Percentiles rank a stretch among this genome's conserved stretches.
phyloP scores from a whole-genome alignment of 1,140 invertebrate species.

The Battus philenor region DNA sequence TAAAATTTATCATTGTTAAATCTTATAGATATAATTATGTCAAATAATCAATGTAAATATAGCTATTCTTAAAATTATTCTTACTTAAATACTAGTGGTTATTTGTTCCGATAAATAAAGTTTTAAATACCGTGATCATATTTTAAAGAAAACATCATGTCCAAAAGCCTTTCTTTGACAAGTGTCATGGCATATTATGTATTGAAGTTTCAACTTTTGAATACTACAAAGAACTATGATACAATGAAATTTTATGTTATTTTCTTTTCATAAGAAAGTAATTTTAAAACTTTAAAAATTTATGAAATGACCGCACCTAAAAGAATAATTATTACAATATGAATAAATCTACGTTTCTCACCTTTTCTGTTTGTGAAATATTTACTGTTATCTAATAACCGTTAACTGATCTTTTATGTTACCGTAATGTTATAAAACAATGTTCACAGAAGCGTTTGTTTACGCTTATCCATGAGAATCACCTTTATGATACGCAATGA shows the following conservation, averaged over 20 bases:
- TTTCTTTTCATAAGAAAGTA: too few species aligned
- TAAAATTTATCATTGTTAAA: too few species aligned
- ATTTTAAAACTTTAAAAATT: too few species aligned
- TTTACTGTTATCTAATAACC: slow-evolving; percentile 19
- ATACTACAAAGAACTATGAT: not conserved
- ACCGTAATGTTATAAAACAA: slow-evolving; percentile 19
- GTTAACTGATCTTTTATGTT: slow-evolving; percentile 19
- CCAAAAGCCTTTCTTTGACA: too few species aligned
- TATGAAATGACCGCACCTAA: not conserved
- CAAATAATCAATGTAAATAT: too few species aligned
- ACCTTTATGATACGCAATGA: slow-evolving; percentile 15
- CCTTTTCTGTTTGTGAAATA: slow-evolving; percentile 9
- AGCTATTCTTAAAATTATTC: too few species aligned
- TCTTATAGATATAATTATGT: too few species aligned
- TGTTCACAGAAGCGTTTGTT: slow-evolving; percentile 16
- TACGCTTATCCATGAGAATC: slow-evolving; percentile 17
- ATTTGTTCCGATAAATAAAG: too few species aligned
- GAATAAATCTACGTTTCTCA: slow-evolving; percentile 1
- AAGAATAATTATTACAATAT: not conserved
- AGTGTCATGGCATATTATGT: too few species aligned
- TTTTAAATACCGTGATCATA: too few species aligned
- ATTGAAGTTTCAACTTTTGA: not conserved
- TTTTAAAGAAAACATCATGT: too few species aligned
- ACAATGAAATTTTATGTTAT: not conserved
- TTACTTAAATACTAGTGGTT: too few species aligned